Base-by-base conservation (phyloP, 2,797 vertebrate species). In the Malurus splendens region DNA sequence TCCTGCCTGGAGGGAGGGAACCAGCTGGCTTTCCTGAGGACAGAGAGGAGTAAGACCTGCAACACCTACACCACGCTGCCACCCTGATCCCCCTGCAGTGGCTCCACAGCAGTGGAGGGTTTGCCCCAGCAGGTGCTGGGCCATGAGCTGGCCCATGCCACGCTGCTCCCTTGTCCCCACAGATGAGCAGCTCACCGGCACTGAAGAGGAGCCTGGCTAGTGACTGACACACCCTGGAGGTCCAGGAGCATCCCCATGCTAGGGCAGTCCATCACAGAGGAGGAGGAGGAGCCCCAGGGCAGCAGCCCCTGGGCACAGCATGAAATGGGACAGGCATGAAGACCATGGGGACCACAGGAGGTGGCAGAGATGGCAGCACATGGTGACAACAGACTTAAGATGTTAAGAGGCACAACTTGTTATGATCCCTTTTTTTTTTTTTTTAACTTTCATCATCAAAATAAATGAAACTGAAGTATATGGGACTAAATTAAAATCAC, bases 321-420 rank as follows among this genome's bases (percentile, higher is more conserved):
- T 30, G 70, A 27, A 82, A 93, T 80, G 79, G 18, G 48, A 81
- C 42, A 36, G 51, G n/a, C 70, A 71, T 48, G 77, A 66, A 87
- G 47, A 75, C 20, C 20, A 17, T 56, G 32, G 76, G 57, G 71
- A 80, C 3, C 12, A 33, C 71, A 61, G 75, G 66, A 78, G 62
- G 42, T 78, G 89, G 84, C 76, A 82, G 75, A 66, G 67, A 80
- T 78, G 68, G 78, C 87, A 93, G 72, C 80, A 60, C 64, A 72
- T 42, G 67, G 85, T 59, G 48, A 90, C 51, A 60, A 32, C 90
- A 67, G 89, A 86, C 76, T 88, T 88, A 84, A 7, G 8, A 89
- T 90, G 75, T 90, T 73, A 93, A 93, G 91, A 96, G 88, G 94
- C 93, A 92, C 78, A 81, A 83, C 87, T 84, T 94, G 92, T 86